Percentiles rank a stretch among this genome's conserved stretches.
phyloP scores from a whole-genome alignment of 2,888 invertebrate species.

The Drosophila infuscata region DNA sequence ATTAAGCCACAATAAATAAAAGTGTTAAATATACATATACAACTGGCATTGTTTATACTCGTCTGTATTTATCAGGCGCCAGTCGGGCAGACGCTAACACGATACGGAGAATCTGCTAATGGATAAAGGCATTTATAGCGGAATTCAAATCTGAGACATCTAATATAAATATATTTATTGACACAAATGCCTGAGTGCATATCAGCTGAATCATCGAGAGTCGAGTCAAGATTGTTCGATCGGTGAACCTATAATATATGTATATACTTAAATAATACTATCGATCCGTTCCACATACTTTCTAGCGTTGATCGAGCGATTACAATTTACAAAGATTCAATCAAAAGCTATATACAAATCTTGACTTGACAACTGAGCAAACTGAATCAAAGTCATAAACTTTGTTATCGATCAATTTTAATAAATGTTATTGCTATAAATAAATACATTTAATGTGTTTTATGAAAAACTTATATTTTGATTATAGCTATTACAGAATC shows the following conservation, averaged over 20 bases:
- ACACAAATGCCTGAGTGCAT: background rate
- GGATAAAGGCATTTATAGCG: slow-evolving; percentile 33
- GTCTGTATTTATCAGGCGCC: slow-evolving; percentile 20
- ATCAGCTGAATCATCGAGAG: background rate
- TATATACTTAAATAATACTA: background rate
- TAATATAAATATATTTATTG: background rate
- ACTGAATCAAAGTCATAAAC: background rate
- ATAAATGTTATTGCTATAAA: background rate
- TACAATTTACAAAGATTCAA: background rate
- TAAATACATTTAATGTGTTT: background rate
- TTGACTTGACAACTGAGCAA: background rate
- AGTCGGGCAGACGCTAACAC: slow-evolving; percentile 33
- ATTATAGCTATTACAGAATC: background rate
- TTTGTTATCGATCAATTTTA: background rate
- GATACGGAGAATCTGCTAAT: slow-evolving; percentile 31
- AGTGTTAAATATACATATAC: slow-evolving; percentile 44
- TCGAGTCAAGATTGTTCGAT: background rate
- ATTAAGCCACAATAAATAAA: slow-evolving; percentile 62
- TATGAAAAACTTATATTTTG: background rate
- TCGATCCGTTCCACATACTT: background rate
- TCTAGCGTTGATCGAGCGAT: background rate
- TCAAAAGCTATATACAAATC: background rate
- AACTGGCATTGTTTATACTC: slow-evolving; percentile 37
- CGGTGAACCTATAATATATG: background rate
- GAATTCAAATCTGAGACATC: slow-evolving; percentile 14